These are phyloP conservation scores for Argynnis bischoffii DNA, from an alignment of 2,888 invertebrate genomes.

Conservation along the genomic window DNA sequence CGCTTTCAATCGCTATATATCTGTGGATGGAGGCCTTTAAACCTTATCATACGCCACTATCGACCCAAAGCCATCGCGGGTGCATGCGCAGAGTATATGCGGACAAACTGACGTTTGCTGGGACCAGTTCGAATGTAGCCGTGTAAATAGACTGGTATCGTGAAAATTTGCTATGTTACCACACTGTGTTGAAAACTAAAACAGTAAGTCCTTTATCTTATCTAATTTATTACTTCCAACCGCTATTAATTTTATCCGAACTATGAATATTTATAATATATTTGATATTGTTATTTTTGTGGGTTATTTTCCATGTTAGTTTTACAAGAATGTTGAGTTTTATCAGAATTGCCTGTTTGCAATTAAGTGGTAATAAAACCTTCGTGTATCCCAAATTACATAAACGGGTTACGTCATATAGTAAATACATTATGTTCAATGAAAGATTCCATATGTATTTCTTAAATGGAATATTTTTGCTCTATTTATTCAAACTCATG, in stretches of 20 bases:
- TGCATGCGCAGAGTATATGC: conserved; percentile 71
- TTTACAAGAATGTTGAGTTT: neutral
- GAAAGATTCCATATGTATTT: neutral
- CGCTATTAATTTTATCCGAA: too few species aligned
- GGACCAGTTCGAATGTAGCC: conserved; percentile 53
- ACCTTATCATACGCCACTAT: conserved; percentile 65
- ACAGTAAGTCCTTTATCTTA: conserved; percentile 9
- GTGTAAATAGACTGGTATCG: conserved; percentile 68
- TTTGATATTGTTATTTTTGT: too few species aligned
- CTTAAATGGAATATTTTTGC: neutral
- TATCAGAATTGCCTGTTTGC: neutral
- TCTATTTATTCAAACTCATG: neutral
- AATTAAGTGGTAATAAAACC: conserved; percentile 1
- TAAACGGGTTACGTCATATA: conserved; percentile 10
- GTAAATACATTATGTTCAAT: neutral
- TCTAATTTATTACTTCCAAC: neutral
- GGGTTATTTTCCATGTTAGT: neutral
- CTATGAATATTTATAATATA: too few species aligned
- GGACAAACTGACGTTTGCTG: conserved; percentile 70
- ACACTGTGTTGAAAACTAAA: neutral
- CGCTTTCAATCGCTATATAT: neutral
- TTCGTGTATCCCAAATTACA: too few species aligned
- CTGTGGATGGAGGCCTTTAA: conserved; percentile 45
- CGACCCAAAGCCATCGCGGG: conserved; percentile 58
- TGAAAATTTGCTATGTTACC: conserved; percentile 24